phyloP scores from a whole-genome alignment of 2,888 invertebrate genomes.

The Erannis defoliaria region DNA sequence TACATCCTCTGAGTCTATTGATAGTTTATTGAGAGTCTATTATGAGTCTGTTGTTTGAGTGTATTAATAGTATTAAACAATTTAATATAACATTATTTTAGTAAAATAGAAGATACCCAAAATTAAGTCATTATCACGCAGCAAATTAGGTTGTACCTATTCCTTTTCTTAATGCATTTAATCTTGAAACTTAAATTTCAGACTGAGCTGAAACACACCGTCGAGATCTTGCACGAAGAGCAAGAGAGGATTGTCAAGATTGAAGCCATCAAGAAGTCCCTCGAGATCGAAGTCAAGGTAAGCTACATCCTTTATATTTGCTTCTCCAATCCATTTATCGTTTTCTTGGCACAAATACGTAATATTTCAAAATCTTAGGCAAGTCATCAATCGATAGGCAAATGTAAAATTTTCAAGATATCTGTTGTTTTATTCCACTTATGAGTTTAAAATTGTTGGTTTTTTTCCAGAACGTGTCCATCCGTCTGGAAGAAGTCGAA shows the following conservation, averaged over 20 bases:
- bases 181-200: constrained; percentile 59
- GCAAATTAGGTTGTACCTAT: not conserved
- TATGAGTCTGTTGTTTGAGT: too few relatives aligned
- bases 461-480: constrained; percentile 90
- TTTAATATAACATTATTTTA: too few relatives aligned
- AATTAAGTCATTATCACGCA: not conserved
- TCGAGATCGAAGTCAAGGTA: constrained; percentile 98
- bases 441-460: not conserved
- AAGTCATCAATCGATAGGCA: too few relatives aligned
- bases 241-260: constrained; percentile 98
- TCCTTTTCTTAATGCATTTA: not conserved
- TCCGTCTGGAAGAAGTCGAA: constrained; percentile 98
- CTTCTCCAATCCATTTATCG: not conserved
- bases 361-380: not conserved
- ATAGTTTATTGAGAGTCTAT: too few relatives aligned
- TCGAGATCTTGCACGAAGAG: constrained; percentile 97
- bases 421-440: not conserved
- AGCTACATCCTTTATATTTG: not conserved
- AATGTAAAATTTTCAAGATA: too few relatives aligned
- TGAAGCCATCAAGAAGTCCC: constrained; percentile 98
- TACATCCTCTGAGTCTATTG: too few relatives aligned
- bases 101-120: too few relatives aligned
- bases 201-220: constrained; percentile 97
- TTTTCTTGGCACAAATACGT: not conserved
- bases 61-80: too few relatives aligned